phyloP scores from a whole-genome alignment of 2,888 invertebrate genomes.

The Brassicogethes aeneus region DNA sequence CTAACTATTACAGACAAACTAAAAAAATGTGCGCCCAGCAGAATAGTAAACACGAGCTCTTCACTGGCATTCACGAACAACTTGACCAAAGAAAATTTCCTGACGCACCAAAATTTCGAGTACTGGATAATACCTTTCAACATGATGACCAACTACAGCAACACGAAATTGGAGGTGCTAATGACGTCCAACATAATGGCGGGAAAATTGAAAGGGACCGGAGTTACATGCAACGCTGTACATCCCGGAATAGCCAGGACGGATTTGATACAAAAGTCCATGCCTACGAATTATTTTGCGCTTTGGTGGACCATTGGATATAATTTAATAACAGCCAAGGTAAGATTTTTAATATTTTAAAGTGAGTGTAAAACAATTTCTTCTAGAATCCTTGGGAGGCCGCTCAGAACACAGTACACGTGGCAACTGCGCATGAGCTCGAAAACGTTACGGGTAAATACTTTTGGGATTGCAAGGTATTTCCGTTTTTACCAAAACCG shows the following conservation, averaged over 20 bases:
- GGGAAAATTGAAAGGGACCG: conserved; percentile 11
- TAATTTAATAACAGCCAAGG: background rate
- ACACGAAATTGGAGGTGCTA: conserved; percentile 12
- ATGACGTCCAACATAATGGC: conserved; percentile 15
- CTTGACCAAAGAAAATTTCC: background rate
- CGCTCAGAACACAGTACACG: conserved; percentile 6
- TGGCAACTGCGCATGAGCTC: conserved; percentile 5
- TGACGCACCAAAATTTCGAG: background rate
- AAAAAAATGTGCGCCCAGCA: conserved; percentile 12
- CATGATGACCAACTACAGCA: conserved; percentile 8
- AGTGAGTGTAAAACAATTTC: too few relatives aligned
- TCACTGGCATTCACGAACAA: conserved; percentile 5
- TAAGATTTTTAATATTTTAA: too few relatives aligned
- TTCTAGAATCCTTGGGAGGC: conserved; percentile 7
- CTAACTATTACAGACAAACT: conserved; percentile 12
- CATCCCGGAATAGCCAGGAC: conserved; percentile 16
- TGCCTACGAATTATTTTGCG: too few relatives aligned
- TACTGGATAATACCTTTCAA: background rate
- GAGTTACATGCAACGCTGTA: conserved; percentile 13
- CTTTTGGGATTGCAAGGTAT: conserved; percentile 6
- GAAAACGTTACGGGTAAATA: conserved; percentile 6
- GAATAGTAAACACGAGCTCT: conserved; percentile 16
- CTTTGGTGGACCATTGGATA: too few relatives aligned
- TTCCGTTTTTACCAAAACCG: background rate
- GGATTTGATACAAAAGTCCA: too few relatives aligned